Percentiles rank a stretch among this genome's conserved stretches.
Conservation (phyloP, 2,888 invertebrate genomes). For the Phyllotreta striolata region DNA sequence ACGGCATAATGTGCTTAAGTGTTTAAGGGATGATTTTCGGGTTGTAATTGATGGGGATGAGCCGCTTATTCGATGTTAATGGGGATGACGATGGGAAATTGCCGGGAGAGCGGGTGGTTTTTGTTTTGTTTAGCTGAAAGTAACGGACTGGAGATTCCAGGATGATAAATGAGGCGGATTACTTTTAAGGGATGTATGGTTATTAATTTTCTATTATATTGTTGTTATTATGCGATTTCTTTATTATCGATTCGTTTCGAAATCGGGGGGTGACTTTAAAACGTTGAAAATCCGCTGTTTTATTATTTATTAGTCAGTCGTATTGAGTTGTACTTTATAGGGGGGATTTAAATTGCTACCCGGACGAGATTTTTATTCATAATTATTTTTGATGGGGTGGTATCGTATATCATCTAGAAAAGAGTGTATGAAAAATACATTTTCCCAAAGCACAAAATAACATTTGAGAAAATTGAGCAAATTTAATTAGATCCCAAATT, state of each 20-base stretch:
- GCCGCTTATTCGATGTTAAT: conserved; percentile 10
- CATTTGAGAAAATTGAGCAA: no score
- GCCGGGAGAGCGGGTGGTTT: background rate
- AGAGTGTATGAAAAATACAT: no score
- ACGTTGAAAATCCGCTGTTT: conserved; percentile 49
- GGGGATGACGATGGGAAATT: conserved; percentile 6
- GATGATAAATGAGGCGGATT: background rate
- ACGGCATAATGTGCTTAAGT: conserved; percentile 43
- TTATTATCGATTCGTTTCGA: conserved; percentile 7
- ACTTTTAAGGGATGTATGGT: no score
- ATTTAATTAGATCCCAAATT: no score
- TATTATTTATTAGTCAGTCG: conserved; percentile 5
- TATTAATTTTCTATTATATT: no score
- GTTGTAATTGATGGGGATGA: conserved; percentile 45
- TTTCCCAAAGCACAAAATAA: no score
- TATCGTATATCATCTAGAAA: background rate
- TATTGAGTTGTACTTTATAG: background rate
- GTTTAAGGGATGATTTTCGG: conserved; percentile 45
- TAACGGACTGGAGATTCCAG: conserved; percentile 35
- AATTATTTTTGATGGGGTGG: conserved; percentile 13
- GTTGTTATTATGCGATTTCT: no score
- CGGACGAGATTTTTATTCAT: conserved; percentile 10
- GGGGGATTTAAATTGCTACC: conserved; percentile 13
- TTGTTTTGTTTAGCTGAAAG: conserved; percentile 8
- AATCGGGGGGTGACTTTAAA: conserved; percentile 53